These are phyloP conservation scores for Horisme vitalbata DNA, from an alignment of 2,888 invertebrate species.

Conservation along the genomic window DNA sequence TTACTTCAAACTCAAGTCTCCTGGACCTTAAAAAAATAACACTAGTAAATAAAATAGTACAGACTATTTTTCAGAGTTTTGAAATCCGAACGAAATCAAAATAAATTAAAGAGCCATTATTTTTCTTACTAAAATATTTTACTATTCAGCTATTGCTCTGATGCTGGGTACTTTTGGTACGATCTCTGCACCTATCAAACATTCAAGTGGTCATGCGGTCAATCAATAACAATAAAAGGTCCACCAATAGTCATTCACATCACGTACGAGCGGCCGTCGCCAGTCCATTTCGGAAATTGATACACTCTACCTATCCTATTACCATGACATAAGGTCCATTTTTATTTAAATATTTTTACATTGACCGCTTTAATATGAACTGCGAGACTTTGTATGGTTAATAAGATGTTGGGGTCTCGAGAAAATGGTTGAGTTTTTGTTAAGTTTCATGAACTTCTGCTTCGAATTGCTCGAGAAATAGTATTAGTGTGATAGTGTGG, in stretches of 20 bases:
- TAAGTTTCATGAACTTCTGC: conserved; percentile 64
- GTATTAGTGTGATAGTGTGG: conserved; percentile 60
- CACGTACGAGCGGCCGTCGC: conserved; percentile 73
- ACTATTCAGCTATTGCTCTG: too few species aligned
- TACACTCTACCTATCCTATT: conserved; percentile 53
- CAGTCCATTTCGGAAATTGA: conserved; percentile 77
- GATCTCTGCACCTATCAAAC: conserved; percentile 32
- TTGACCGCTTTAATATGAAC: conserved; percentile 51
- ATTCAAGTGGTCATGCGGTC: conserved; percentile 55
- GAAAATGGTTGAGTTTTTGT: conserved; percentile 44
- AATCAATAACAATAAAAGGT: conserved; percentile 75
- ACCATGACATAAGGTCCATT: conserved; percentile 40
- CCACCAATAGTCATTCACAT: conserved; percentile 64
- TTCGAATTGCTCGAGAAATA: conserved; percentile 71
- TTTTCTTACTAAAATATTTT: too few species aligned
- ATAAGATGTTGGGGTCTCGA: conserved; percentile 15
- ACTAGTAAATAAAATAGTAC: too few species aligned
- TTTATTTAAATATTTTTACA: conserved; percentile 32
- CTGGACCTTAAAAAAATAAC: too few species aligned
- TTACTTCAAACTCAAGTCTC: too few species aligned
- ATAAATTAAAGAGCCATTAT: too few species aligned
- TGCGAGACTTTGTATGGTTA: conserved; percentile 3
- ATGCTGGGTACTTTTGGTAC: too few species aligned
- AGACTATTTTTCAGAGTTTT: too few species aligned
- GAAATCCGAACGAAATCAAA: too few species aligned